Evolutionary conservation across 2,113 vertebrate species (phyloP), one percentile per base, ranked within the genome.

Genomic region (Cichladusa arquata): DNA sequence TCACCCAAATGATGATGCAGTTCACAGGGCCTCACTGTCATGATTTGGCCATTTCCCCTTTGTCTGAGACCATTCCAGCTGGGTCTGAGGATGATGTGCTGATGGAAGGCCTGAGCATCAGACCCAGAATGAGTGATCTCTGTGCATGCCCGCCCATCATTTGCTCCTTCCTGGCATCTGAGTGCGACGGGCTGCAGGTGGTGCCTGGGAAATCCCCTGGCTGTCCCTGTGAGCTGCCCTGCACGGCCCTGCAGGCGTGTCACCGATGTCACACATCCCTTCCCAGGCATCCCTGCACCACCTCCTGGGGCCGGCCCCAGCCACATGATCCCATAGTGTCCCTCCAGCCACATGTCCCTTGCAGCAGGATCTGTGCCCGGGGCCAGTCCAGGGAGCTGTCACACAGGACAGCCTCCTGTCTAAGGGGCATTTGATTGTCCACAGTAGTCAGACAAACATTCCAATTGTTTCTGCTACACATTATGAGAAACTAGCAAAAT

Each of bases 131-230:
- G 0, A 1, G 12, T 2, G 5, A 16, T 10, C 44, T 33, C 8
- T 0, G 0, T 1, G 0, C 4, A 1, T 6, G 14, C 10, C 38
- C 5, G 2, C 26, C 24, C 2, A 0, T 29, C 12, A 2, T 28
- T 40, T 45, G 23, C 51, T 62, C 69, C 22, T 6, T 65, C 33
- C 34, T 7, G 29, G 29, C 3, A 0, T 45, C 56, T 4, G 2
- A 20, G 57, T 1, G 16, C 44, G 64, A 38, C 42, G 0, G 7
- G 44, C 50, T 73, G 67, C 58, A 73, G 71, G 60, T 73, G 61
- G 54, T 81, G 50, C 1, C 0, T 2, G 19, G 51, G 47, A 48
- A 78, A 90, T 60, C 29, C 70, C 79, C 58, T 0, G 23, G n/a
- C 31, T 54, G 42, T 24, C 12, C 12, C 23, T 28, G 50, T 0